Evolutionary conservation across 2,113 vertebrate genomes (phyloP), one percentile per base, ranked within the genome.

Genomic region (Pseudopipra pipra): DNA sequence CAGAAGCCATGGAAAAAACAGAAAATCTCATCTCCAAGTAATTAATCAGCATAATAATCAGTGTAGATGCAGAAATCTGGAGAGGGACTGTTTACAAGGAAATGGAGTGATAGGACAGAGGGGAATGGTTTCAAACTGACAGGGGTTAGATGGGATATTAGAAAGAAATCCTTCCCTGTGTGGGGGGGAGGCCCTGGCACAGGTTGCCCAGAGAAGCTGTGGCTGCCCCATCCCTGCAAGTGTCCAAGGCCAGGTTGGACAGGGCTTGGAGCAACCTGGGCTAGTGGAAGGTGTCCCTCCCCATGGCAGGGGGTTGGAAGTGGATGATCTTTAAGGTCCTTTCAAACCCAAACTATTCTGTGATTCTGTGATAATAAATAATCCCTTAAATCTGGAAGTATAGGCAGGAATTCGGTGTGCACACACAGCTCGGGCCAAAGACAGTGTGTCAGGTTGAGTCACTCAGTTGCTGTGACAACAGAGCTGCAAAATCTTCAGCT

Each of bases 241-340:
- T 54, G 28, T 11, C 1, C 39, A 25, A 43, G 63, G 17, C 55
- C 21, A 35, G 47, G 63, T 3, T 83, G 62, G 13, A 41, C 0
- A 0, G 13, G 46, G 54, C 8, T 61, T 61, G 46, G n/a, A 68
- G 54, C 20, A 9, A 0, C 24, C 46, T 75, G 62, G 55, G 6
- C 0, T 2, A 4, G 30, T 27, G n/a, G 24, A 27, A 62, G 11
- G 7, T 41, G 78, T 35, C 24, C 20, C 62, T 89, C 46, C 21
- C 39, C 17, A 31, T 35, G 52, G 70, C 39, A 61, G 0, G 0
- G 33, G 9, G 13, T 20, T 62, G n/a, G 28, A 70, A 49, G 14
- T 33, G 30, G 44, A 39, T 67, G 28, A 4, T 13, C 19, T 54
- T 89, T 39, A n/a, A 52, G 43, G 77, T 74, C 23, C 15, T 11